Evolutionary conservation across 2,113 vertebrate genomes (phyloP).

Genomic region (Edolisoma coerulescens): DNA sequence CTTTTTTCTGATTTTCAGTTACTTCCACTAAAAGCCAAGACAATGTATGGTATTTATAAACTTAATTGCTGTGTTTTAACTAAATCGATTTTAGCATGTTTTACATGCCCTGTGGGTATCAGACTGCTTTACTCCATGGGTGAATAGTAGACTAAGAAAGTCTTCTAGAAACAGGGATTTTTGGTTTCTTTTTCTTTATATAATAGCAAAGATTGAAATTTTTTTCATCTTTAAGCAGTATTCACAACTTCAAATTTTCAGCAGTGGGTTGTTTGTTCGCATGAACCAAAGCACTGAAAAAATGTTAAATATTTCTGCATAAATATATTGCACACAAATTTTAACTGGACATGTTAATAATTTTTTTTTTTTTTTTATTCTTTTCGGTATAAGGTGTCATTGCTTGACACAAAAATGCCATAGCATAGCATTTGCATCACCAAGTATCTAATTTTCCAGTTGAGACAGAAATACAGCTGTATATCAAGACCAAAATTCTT

Average conservation of each 20-base stretch:
- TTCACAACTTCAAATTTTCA: background rate
- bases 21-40: background rate
- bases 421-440: background rate
- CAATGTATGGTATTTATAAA: background rate
- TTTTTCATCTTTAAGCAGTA: background rate
- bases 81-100: background rate
- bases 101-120: background rate
- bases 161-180: background rate
- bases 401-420: background rate
- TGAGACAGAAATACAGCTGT: constrained; percentile 14
- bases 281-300: background rate
- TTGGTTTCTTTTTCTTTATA: background rate
- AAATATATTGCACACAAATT: background rate
- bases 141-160: background rate
- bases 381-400: background rate
- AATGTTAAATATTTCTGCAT: background rate
- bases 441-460: background rate
- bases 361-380: background rate
- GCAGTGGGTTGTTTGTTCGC: background rate
- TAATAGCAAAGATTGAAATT: background rate
- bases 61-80: background rate
- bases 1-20: background rate
- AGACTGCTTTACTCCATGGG: background rate
- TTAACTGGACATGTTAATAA: background rate
- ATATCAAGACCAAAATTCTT: background rate